Base-by-base conservation (phyloP, 2,888 invertebrate genomes). In the Idaea dimidiata region DNA sequence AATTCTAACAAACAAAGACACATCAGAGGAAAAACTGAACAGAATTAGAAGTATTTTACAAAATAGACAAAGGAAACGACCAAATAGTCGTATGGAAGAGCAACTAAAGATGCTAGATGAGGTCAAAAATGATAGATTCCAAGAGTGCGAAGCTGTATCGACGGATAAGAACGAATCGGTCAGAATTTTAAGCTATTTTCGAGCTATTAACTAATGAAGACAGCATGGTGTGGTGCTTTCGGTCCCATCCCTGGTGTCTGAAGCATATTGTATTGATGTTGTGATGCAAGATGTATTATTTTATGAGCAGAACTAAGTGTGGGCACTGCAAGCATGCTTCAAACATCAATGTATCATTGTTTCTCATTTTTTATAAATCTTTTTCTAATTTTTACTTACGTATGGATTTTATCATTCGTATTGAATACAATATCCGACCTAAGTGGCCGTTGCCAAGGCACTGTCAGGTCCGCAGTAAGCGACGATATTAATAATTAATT, bases 11-110 rank as follows among this genome's bases (percentile, higher is more conserved):
- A 88, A 84, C 1, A 75, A 78, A 10, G 81, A 84, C 5, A 80
- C 81, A 0, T 78, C 79, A 0, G 82, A 79, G 1, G 86, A 88
- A 60, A 87, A 89, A 0, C 64, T 87, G 17, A 81, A 73, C 60
- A 75, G 85, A 16, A 81, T 90, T 0, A 69, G 81, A 6, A 77
- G 82, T 0, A 81, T 88, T 0, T 78, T 89, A 0, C 81, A 82
- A 59, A 78, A 76, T 32, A 78, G 85, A 0, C 72, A 82, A 6
- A 75, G 77, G 16, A 80, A 80, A 1, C 72, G 88, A 33, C 89
- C 89, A 0, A 84, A 77, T 59, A 88, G 89, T 66, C 77, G 92
- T 0, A 78, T 90, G 85, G 89, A 88, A 66, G 89, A 92, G 62
- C 89, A 90, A 54, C 53, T 92, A 4, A 81, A 71, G 66, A 87